Conservation (phyloP, 2,888 invertebrate species). For the Melolontha melolontha region DNA sequence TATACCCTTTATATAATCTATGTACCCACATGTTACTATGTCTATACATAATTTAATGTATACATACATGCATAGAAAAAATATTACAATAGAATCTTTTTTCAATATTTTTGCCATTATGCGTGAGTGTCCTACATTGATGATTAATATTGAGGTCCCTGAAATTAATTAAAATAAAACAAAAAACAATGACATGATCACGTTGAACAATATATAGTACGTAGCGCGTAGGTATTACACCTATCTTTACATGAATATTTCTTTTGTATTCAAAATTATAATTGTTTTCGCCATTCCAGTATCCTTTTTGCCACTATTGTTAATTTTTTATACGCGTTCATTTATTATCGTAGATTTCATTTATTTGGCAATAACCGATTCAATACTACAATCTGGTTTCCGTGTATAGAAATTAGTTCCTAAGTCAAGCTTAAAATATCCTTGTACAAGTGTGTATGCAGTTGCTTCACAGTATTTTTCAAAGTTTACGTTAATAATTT, state of each 20-base stretch:
- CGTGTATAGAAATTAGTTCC: too few relatives aligned
- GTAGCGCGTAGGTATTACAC: conserved; percentile 32
- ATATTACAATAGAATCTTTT: conserved; percentile 13
- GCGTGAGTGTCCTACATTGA: conserved; percentile 35
- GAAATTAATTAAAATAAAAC: conserved; percentile 36
- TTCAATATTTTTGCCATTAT: conserved; percentile 10
- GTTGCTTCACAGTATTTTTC: too few relatives aligned
- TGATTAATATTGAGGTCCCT: conserved; percentile 25
- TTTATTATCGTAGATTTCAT: conserved; percentile 6
- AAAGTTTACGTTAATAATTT: too few relatives aligned
- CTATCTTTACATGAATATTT: conserved; percentile 37
- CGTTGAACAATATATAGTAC: conserved; percentile 28
- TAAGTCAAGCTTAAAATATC: too few relatives aligned
- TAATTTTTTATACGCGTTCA: too few relatives aligned
- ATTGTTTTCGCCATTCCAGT: conserved; percentile 29
- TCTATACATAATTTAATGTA: background rate
- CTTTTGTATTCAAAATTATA: conserved; percentile 37
- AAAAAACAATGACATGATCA: conserved; percentile 32
- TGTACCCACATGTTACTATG: background rate
- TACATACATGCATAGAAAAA: conserved; percentile 7
- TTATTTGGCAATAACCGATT: background rate
- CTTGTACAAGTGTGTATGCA: too few relatives aligned
- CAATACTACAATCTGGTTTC: too few relatives aligned
- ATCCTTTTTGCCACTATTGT: conserved; percentile 25
- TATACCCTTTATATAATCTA: too few relatives aligned